Base-by-base conservation (phyloP, 2,797 vertebrate genomes). In the Pelodytes ibericus region DNA sequence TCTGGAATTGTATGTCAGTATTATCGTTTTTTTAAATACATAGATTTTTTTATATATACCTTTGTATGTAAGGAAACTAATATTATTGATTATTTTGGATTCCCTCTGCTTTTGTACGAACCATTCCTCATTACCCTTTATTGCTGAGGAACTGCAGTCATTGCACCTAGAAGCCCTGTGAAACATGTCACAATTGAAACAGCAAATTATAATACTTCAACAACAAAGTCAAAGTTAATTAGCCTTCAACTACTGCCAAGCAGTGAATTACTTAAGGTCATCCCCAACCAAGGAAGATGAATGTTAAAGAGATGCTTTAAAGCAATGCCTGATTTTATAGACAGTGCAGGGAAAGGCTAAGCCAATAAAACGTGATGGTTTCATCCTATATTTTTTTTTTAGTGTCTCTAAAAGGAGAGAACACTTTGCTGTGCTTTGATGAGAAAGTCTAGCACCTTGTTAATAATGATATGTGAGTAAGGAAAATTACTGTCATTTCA, bases 341-440 rank as follows among this genome's bases (percentile, higher is more conserved):
- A 86, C 84, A 88, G 87, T 88, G 88, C 89, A 90, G 82, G 71
- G 82, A 90, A 89, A 89, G 91, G 88, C 88, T 90, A 92, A 89
- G 84, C 89, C 87, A 90, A 91, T 92, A 92, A 92, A 90, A 89
- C 78, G 81, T 84, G 84, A 84, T 86, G 80, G 86, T 85, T 87
- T 84, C 83, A 83, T 91, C 85, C 88, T 86, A 86, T 88, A 90
- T 91, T 90, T 91, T 92, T 91, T 90, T 91, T 92, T 91, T 92
- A 89, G 89, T 88, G 87, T 75, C 84, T 73, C 86, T 86, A 82
- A 83, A 91, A 90, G 86, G 79, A 90, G 84, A 81, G 80, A 87
- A 83, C 77, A 87, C 82, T 90, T 87, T 84, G 41, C 56, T 69
- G 47, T 75, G 72, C 86, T 91, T 91, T 90, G 84, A 91, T 86